Evolutionary conservation across 1,140 invertebrate genomes (phyloP), one percentile per base, ranked within the genome.

Genomic region (Ooceraea biroi): DNA sequence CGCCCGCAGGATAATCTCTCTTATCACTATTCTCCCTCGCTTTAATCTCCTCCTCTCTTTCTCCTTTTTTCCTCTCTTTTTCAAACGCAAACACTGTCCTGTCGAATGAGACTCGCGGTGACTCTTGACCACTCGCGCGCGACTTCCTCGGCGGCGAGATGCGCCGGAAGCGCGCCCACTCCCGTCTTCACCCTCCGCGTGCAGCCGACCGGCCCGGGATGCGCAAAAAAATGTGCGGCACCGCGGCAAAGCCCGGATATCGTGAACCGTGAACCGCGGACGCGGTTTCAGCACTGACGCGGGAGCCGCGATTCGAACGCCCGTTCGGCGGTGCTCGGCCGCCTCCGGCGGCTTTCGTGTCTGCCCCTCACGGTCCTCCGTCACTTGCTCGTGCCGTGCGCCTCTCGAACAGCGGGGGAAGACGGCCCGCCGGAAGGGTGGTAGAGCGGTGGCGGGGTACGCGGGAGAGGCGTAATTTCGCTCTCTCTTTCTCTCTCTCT

Each of bases 251-350:
- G 90, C 89, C 91, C 93, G 91, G 91, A 94, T 94, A 94, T 91
- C 88, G 89, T 93, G 93, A 94, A 94, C 94, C 93, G 93, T 94
- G 93, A 93, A 94, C 94, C 94, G 94, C 94, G 94, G 92, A 94
- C 92, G 94, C 93, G 94, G 93, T 93, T 92, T 93, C 90, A 94
- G 92, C 93, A 94, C 94, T 94, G 94, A 94, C 92, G 93, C 94
- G 94, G 94, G 93, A 93, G 90, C 84, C 88, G 90, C 91, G 90
- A 94, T 94, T 94, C 94, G 93, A 94, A 94, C 91, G 85, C 57
- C 63, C 86, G 87, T 94, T 94, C 94, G 94, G 92, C 89, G 85
- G 88, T 83, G 73, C 89, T 94, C 94, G 94, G 90, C 55, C 36
- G 17, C 7, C 11, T 74, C 90, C 93, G 93, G 61, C 68, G 50